Percentiles rank a stretch among this genome's conserved stretches.
Conservation (phyloP, 2,113 vertebrate species). For the Percina caprodes region DNA sequence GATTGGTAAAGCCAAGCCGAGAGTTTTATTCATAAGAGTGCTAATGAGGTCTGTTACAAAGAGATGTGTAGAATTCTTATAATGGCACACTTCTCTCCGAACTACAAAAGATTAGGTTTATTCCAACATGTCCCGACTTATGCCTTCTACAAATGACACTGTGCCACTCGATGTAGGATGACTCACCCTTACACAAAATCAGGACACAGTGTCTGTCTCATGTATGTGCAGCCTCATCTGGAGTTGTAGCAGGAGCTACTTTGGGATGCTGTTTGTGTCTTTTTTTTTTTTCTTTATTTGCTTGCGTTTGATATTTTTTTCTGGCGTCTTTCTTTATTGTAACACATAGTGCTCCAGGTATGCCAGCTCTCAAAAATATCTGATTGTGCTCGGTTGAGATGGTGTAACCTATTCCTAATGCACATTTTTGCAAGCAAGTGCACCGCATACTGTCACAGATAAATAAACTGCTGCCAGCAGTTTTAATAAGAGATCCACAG, state of each 20-base stretch:
- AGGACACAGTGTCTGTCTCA: background rate
- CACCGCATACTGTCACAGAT: background rate
- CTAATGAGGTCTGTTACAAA: constrained; percentile 25
- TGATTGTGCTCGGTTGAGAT: background rate
- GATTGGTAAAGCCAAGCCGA: background rate
- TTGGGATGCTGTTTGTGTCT: background rate
- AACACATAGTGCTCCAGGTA: background rate
- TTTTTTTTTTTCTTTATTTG: background rate
- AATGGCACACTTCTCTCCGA: background rate
- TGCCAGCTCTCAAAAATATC: background rate
- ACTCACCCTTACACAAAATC: constrained; percentile 23
- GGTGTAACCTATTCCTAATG: background rate
- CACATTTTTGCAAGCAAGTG: constrained; percentile 13
- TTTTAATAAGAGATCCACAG: constrained; percentile 19
- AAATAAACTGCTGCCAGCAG: constrained; percentile 5
- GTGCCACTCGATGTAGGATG: background rate
- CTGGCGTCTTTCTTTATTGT: background rate
- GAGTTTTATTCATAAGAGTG: background rate
- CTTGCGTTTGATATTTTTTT: background rate
- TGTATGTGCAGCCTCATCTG: constrained; percentile 18
- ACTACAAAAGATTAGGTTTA: constrained; percentile 4
- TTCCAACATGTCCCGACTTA: background rate
- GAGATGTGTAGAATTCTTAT: background rate
- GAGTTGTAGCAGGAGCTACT: background rate
- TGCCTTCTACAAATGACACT: background rate